These are phyloP conservation scores for Steinernema feltiae DNA, from an alignment of 1,140 invertebrate species.

Conservation along the genomic window DNA sequence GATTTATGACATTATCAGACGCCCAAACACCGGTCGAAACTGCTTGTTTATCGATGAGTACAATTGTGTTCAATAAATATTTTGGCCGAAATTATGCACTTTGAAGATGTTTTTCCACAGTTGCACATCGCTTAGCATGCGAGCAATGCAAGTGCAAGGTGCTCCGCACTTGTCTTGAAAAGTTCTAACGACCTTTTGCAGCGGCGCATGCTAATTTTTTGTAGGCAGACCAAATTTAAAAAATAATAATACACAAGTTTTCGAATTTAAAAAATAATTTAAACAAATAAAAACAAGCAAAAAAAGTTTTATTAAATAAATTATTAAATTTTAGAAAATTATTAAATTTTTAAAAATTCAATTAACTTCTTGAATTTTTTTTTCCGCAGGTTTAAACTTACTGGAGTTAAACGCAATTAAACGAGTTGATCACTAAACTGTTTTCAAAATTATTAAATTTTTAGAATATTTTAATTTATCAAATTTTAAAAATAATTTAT, in stretches of 20 bases:
- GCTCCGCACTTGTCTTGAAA: background rate
- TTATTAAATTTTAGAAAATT: background rate
- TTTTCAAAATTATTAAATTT: background rate
- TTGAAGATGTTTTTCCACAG: too few relatives aligned
- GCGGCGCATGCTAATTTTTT: background rate
- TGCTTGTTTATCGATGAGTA: too few relatives aligned
- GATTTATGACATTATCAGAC: slow-evolving; percentile 17
- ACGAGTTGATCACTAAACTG: background rate
- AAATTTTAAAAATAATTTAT: too few relatives aligned
- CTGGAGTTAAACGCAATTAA: background rate
- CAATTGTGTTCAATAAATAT: too few relatives aligned
- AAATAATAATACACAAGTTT: background rate
- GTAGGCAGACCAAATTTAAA: background rate
- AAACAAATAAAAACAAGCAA: background rate
- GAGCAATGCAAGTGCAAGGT: background rate
- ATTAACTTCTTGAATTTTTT: background rate
- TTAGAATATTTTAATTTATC: too few relatives aligned
- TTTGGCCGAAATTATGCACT: too few relatives aligned
- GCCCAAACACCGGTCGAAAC: too few relatives aligned
- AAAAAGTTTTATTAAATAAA: too few relatives aligned
- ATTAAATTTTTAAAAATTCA: background rate
- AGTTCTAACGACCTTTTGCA: background rate
- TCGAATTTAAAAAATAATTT: background rate
- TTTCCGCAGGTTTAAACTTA: background rate
- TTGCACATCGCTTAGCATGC: too few relatives aligned